Evolutionary conservation across 1,140 invertebrate species (phyloP).

Genomic region (Drosophila auraria): DNA sequence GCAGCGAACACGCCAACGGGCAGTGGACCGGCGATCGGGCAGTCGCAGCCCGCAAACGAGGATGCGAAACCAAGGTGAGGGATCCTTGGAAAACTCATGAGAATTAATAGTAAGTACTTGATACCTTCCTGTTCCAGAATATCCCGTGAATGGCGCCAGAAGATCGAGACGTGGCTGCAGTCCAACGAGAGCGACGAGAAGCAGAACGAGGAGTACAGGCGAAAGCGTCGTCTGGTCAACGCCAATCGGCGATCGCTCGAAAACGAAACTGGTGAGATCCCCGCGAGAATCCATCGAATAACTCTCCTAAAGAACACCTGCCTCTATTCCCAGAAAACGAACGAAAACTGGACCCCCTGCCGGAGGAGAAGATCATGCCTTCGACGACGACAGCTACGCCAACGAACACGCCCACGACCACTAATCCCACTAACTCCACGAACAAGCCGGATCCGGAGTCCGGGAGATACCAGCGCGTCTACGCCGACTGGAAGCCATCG

Average conservation of each 20-base stretch:
- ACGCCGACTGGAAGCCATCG: conserved; percentile 92
- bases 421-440: conserved; percentile 54
- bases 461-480: conserved; percentile 87
- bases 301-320: background rate
- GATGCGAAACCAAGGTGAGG: conserved; percentile 86
- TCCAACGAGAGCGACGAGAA: conserved; percentile 94
- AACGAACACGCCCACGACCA: conserved; percentile 70
- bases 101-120: background rate
- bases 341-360: conserved; percentile 89
- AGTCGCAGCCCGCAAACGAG: conserved; percentile 72
- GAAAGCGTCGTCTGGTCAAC: conserved; percentile 88
- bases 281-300: fast-evolving
- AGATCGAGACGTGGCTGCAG: conserved; percentile 95
- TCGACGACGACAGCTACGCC: conserved; percentile 67
- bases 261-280: conserved; percentile 90
- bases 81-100: background rate
- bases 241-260: conserved; percentile 91
- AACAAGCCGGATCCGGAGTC: conserved; percentile 31
- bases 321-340: conserved; percentile 88
- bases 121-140: conserved; percentile 51
- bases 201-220: conserved; percentile 88
- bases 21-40: conserved; percentile 38
- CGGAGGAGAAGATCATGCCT: conserved; percentile 87
- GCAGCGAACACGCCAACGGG: conserved; percentile 50
- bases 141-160: conserved; percentile 92